A percentile compares a stretch with the other conserved stretches of the same genome.
These are phyloP conservation scores for Oncorhynchus keta DNA, from an alignment of 2,113 vertebrate genomes.

Conservation along the genomic window DNA sequence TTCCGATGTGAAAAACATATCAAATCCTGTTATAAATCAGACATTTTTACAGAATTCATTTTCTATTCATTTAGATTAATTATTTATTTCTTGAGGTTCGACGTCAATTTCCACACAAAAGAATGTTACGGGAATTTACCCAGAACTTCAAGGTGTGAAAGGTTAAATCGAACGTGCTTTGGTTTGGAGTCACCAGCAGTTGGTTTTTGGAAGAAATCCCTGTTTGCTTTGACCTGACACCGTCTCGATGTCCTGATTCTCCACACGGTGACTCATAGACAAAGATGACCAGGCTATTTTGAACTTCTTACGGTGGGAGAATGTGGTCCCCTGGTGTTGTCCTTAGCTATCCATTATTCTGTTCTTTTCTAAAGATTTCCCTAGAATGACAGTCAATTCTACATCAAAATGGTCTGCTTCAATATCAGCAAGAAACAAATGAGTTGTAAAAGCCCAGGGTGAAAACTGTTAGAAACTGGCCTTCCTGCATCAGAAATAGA, in stretches of 20 bases:
- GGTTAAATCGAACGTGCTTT: not conserved
- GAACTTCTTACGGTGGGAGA: conserved; percentile 69
- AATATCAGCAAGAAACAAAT: no score
- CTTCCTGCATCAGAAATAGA: no score
- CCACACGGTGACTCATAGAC: no score
- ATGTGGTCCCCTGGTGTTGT: conserved; percentile 53
- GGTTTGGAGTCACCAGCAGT: conserved; percentile 72
- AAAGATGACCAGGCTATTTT: conserved; percentile 65
- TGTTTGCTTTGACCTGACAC: no score
- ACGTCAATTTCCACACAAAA: no score
- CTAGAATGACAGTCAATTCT: not conserved
- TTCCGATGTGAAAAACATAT: not conserved
- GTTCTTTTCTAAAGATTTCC: not conserved
- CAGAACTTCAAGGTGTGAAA: not conserved
- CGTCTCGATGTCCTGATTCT: conserved; percentile 45
- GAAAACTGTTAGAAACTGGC: no score
- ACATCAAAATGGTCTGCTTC: not conserved
- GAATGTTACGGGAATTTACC: no score
- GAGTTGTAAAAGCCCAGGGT: not conserved
- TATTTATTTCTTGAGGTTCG: no score
- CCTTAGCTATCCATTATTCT: not conserved
- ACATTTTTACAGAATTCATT: no score
- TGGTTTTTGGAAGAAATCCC: conserved; percentile 38
- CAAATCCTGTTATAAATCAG: no score
- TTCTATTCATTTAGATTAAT: no score